These are phyloP conservation scores for Acromyrmex heyeri DNA, from an alignment of 1,140 invertebrate genomes.

Conservation along the genomic window DNA sequence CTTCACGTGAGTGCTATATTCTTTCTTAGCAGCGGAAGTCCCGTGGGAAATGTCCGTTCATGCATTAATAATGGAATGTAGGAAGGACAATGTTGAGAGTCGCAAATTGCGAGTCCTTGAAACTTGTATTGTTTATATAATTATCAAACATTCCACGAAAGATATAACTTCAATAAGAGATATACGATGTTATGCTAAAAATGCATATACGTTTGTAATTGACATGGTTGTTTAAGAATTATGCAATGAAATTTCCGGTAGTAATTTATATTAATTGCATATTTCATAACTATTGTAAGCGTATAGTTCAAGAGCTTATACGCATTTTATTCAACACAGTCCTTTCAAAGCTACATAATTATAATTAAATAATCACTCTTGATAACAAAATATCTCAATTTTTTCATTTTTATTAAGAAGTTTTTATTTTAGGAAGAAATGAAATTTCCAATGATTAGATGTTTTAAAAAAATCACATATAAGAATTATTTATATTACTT, in stretches of 20 bases:
- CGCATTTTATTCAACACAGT: not conserved
- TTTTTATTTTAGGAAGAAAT: not conserved
- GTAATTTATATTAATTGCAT: not conserved
- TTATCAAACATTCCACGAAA: not conserved
- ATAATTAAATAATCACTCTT: not conserved
- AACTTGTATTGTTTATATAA: not conserved
- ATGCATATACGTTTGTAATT: not conserved
- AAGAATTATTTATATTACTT: not conserved
- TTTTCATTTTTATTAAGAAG: not conserved
- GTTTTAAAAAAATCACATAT: not conserved
- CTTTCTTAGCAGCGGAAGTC: not conserved
- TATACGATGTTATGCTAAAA: not conserved
- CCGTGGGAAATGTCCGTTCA: not conserved
- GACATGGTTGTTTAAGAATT: not conserved
- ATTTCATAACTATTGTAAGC: not conserved
- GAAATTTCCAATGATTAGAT: not conserved
- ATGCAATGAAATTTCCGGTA: not conserved
- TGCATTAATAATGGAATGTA: not conserved
- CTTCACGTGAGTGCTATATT: constrained; percentile 90
- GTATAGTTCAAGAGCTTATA: not conserved
- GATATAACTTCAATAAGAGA: not conserved
- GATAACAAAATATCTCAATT: not conserved
- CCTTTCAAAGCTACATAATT: not conserved
- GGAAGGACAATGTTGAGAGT: constrained; percentile 10
- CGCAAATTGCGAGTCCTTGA: not conserved